Conservation (phyloP, 1,140 invertebrate species). For the Aphis craccivora region DNA sequence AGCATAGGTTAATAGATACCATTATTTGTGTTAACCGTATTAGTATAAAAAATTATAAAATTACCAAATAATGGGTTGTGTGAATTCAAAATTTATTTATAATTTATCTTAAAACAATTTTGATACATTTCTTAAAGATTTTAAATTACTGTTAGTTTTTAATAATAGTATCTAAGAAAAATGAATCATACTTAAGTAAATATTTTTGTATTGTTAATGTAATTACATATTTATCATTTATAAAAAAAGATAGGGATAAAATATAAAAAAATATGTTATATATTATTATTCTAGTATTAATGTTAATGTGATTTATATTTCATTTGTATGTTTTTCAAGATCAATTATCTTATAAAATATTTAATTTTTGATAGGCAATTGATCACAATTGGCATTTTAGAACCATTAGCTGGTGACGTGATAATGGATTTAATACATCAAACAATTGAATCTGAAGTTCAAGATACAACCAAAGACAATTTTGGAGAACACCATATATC, state of each 20-base stretch:
- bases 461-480: conserved; percentile 64
- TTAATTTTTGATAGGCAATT: conserved; percentile 66
- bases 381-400: conserved; percentile 78
- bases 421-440: conserved; percentile 82
- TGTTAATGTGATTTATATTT: not conserved
- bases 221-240: not conserved
- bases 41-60: not conserved
- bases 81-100: no score
- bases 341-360: not conserved
- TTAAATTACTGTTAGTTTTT: not conserved
- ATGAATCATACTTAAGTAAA: not conserved
- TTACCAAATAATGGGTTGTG: not conserved
- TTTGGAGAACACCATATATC: conserved; percentile 51
- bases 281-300: conserved; percentile 28
- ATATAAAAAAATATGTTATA: not conserved
- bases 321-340: not conserved
- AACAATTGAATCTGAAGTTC: conserved; percentile 81
- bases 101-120: not conserved
- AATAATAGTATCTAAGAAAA: not conserved
- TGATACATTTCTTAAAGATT: not conserved
- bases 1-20: not conserved
- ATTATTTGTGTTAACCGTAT: not conserved
- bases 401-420: conserved; percentile 80
- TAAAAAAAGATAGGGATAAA: no score
- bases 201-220: not conserved